Conservation (phyloP, 1,140 invertebrate genomes). For the Bombus waltoni region DNA sequence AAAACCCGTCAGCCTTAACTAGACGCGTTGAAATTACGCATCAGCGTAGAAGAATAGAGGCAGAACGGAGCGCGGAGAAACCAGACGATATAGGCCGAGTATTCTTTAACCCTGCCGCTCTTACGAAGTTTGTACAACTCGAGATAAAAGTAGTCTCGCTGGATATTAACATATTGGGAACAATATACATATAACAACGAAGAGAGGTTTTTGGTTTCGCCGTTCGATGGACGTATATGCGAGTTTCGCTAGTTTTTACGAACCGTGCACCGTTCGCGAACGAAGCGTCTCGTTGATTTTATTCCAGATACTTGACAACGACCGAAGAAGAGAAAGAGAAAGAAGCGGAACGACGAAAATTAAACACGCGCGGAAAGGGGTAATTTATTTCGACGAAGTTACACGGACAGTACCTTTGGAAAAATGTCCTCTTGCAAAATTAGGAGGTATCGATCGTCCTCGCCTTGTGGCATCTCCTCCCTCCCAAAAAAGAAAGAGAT, state of each 20-base stretch:
- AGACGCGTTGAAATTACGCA: constrained; percentile 46
- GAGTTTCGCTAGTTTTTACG: too few relatives aligned
- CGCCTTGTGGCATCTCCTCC: not conserved
- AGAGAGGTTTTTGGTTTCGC: too few relatives aligned
- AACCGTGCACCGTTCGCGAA: too few relatives aligned
- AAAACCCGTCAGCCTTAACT: constrained; percentile 54
- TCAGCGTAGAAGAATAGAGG: constrained; percentile 20
- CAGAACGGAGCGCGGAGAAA: too few relatives aligned
- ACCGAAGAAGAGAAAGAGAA: too few relatives aligned
- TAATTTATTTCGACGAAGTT: not conserved
- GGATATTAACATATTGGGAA: too few relatives aligned
- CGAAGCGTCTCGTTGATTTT: too few relatives aligned
- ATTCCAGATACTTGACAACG: too few relatives aligned
- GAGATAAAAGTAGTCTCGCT: too few relatives aligned
- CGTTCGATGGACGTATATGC: too few relatives aligned
- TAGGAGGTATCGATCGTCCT: not conserved
- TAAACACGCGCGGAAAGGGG: not conserved
- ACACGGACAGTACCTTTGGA: not conserved
- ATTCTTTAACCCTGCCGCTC: not conserved
- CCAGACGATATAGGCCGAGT: not conserved
- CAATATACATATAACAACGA: too few relatives aligned
- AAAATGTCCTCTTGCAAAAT: not conserved
- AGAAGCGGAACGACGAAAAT: too few relatives aligned
- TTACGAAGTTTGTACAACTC: not conserved
- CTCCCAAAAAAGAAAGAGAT: not conserved